Evolutionary conservation across 1,140 invertebrate species (phyloP).

Genomic region (Drosophila virilis): DNA sequence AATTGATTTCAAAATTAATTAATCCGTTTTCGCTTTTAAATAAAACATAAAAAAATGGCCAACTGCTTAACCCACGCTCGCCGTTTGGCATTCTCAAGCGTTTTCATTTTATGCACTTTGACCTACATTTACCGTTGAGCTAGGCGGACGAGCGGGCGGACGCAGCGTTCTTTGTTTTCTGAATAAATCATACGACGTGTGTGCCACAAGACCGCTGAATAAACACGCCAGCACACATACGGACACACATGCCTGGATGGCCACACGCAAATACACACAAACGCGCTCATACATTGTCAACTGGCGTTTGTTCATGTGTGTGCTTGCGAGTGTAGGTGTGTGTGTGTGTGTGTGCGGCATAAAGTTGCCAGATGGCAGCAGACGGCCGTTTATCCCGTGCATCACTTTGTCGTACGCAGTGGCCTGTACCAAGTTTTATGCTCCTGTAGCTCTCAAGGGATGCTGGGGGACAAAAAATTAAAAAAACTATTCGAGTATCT

Average conservation of each 20-base stretch:
- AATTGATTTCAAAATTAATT: slow-evolving; percentile 27
- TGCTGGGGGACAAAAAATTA: not conserved
- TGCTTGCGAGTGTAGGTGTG: not conserved
- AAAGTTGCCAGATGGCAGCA: slow-evolving; percentile 29
- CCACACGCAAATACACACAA: slow-evolving; percentile 27
- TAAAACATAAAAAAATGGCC: not conserved
- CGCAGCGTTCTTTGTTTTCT: slow-evolving; percentile 51
- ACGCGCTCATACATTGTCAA: slow-evolving; percentile 31
- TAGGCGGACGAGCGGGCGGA: not conserved
- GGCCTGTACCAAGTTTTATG: slow-evolving; percentile 19
- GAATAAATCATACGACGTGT: slow-evolving; percentile 75
- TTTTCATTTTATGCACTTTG: slow-evolving; percentile 42
- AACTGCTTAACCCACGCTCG: slow-evolving; percentile 29
- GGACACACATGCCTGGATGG: slow-evolving; percentile 20
- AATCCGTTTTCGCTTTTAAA: slow-evolving; percentile 3
- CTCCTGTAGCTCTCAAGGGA: not conserved
- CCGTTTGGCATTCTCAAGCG: slow-evolving; percentile 5
- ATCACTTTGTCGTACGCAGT: slow-evolving; percentile 38
- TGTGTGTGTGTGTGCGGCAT: slow-evolving; percentile 11
- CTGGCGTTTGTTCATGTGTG: not conserved
- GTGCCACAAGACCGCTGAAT: slow-evolving; percentile 62
- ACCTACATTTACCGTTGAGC: slow-evolving; percentile 62
- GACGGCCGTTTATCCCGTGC: slow-evolving; percentile 27
- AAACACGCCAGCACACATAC: slow-evolving; percentile 48
- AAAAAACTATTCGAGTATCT: not conserved